Base-by-base conservation (phyloP, 2,797 vertebrate species). In the Craterocephalus amniculus region DNA sequence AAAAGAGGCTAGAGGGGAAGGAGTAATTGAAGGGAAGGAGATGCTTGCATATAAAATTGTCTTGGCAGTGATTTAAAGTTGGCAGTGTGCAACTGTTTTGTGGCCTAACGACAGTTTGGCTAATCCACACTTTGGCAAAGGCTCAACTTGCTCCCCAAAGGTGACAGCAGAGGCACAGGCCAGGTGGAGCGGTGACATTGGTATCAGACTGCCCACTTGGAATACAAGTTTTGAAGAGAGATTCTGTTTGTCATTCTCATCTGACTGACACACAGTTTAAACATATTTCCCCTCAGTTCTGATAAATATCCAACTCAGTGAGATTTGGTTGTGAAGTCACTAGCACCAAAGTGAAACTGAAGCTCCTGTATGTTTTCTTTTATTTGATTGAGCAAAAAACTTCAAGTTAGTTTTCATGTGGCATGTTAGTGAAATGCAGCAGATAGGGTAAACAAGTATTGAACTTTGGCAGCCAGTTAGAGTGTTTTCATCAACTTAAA, bases 121-220 rank as follows among this genome's bases (percentile, higher is more conserved):
- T 78, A 85, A 85, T 80, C 56, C 52, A 71, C 69, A 52, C 57
- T 2, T 67, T 83, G 85, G 86, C 81, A 65, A 38, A 51, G 31
- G 65, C 75, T 85, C 84, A 76, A 73, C 73, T 57, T 29, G 7
- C 81, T 76, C 67, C 84, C 81, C 57, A 75, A 84, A 89, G 88
- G 87, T 85, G 87, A 83, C 70, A 78, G 80, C 84, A 86, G 84
- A 79, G 55, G 78, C 75, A 76, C 61, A 34, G 63, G 80, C 76
- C 89, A 89, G 88, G 86, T 89, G 84, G 84, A 85, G 80, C 78
- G 14, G 64, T 83, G 81, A 85, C 84, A 79, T 2, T 54, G 52
- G 77, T 86, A 85, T 88, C 83, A 90, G 74, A 79, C 78, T 2
- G 67, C 69, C 76, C 58, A 68, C 81, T 76, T 63, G 56, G 69